Evolutionary conservation across 92 coral and sea anemone species (phyloP), one percentile per base, ranked within the genome.

Genomic region (Porites evermanni): DNA sequence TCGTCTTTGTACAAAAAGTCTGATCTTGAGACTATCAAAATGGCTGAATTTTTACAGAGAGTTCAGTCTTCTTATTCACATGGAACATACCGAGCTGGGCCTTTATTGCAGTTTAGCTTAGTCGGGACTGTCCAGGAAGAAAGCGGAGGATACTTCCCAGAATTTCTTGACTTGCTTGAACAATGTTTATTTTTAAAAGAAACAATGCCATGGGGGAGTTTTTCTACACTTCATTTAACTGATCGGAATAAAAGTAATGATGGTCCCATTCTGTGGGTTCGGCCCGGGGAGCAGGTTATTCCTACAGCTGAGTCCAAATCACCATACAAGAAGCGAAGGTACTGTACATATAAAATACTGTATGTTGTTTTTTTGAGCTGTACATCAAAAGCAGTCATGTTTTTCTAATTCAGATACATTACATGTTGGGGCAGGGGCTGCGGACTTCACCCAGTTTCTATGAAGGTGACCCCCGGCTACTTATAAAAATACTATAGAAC

Each of bases 221-320:
- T 93, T n/a, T 97, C 99, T 17, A 90, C 88, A 58, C 86, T 97
- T 70, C 92, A 87, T 64, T 81, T 95, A 79, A 94, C 83, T 67
- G 89, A 95, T 16, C 93, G 96, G 19, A 86, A 82, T 70, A 91
- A 83, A 69, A 97, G 99, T 90, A 97, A 97, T 78, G 99, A 97
- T 87, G 99, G 99, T n/a, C 99, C 99, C n/a, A 97, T 97, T 70
- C 75, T 97, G 52, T 97, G 99, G 99, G 98, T 97, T 7, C 90
- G 99, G 19, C 99, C 99, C 16, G 99, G 99, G 17, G 99, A 97
- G 70, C 99, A 95, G 85, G 88, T 92, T 66, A 89, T 97, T 61
- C 99, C 99, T 8, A 96, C 99, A 50, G 96, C 99, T 2, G 99
- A 97, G 50, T 88, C 95, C 60, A 93, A 88, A 72, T 97, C 99